Conservation (phyloP, 2,888 invertebrate species). For the Dasysyrphus albostriatus region DNA sequence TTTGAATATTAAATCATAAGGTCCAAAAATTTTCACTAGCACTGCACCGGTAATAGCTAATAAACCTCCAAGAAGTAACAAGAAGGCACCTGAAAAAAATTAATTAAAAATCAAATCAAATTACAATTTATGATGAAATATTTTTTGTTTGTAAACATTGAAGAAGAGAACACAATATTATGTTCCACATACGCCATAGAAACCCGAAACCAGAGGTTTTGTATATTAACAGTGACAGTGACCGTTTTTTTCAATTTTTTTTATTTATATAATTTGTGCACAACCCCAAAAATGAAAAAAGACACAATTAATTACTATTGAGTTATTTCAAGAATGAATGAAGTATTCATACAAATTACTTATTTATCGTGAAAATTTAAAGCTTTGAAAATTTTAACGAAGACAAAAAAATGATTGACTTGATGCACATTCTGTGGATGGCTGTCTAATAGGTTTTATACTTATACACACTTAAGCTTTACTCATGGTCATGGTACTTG, state of each 20-base stretch:
- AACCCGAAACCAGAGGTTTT: constrained; percentile 8
- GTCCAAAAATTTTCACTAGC: constrained; percentile 87
- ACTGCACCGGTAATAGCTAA: constrained; percentile 88
- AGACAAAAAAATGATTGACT: constrained; percentile 16
- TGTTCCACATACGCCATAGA: constrained; percentile 52
- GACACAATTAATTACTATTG: constrained; percentile 22
- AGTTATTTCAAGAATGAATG: constrained; percentile 47
- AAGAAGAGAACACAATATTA: constrained; percentile 33
- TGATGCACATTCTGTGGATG: constrained; percentile 43
- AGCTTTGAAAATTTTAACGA: constrained; percentile 18
- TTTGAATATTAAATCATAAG: constrained; percentile 90
- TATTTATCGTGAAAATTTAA: constrained; percentile 40
- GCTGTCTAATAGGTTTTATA: background rate
- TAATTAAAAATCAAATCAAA: constrained; percentile 13
- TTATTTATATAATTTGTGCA: constrained; percentile 9
- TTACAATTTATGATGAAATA: constrained; percentile 30
- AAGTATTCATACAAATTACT: constrained; percentile 62
- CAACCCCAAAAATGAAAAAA: constrained; percentile 50
- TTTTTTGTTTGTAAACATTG: constrained; percentile 18
- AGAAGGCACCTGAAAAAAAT: constrained; percentile 88
- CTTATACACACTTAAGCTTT: background rate
- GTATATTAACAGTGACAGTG: constrained; percentile 49
- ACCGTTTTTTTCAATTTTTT: constrained; percentile 50
- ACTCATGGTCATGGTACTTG: constrained; percentile 1
- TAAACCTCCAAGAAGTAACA: constrained; percentile 88